Evolutionary conservation across 53 echinoderm and acorn worm species (phyloP), one percentile per base, ranked within the genome.

Genomic region (Echinometra lucunter): DNA sequence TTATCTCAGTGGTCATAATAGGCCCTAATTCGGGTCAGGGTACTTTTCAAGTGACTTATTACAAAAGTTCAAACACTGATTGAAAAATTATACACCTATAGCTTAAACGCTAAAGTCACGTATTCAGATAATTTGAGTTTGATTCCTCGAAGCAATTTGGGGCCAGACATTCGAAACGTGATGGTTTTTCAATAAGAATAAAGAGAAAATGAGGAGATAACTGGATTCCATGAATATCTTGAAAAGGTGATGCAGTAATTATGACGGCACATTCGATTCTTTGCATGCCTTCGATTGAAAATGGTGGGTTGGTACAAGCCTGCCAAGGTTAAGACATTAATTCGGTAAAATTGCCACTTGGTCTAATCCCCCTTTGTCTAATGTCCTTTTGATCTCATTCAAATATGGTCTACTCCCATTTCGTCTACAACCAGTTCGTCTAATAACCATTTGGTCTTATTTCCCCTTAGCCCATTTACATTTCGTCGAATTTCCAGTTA

Each of bases 71-170:
- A 12, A 35, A 34, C 72, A 13, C 0, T 35, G 13, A 70, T 72
- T 72, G 32, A 32, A 72, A 2, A 32, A 19, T 2, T 60, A 21
- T 34, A 34, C 35, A 72, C 35, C 12, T 13, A 0, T 72, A 35
- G 35, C 35, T 34, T 72, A 72, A 72, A 72, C 72, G 72, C 34
- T 72, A 30, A 72, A 72, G 72, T 72, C 72, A 72, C 35, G 72
- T 0, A 72, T 35, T 11, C 0, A 35, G 72, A 8, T 13, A 72
- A 72, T 34, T 32, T n/a, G 35, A 34, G 35, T 72, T 28, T 34
- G 32, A 34, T 70, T 34, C 70, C 11, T 12, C 1, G n/a, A 12
- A 34, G 70, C 28, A 9, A 34, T 70, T 30, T 13, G 8, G 32
- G 32, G 25, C 10, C 25, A 69, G 30, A 34, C 25, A 69, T 69